Conservation (phyloP, 2,888 invertebrate genomes). For the Stratiomys singularior region DNA sequence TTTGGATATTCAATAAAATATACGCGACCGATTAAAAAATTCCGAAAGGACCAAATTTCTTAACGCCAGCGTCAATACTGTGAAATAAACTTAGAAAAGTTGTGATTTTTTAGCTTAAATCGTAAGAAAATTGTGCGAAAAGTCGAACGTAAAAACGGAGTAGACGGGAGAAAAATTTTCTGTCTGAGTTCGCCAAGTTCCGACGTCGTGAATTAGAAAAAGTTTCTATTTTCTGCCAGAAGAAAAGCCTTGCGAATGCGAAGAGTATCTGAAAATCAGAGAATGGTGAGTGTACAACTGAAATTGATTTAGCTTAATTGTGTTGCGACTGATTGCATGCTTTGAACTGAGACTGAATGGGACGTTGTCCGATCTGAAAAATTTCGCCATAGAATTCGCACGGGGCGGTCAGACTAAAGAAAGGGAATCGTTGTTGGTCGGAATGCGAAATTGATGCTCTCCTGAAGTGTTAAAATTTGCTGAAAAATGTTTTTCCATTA, state of each 20-base stretch:
- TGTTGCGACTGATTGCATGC: not conserved
- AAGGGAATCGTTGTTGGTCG: not conserved
- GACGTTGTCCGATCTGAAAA: not conserved
- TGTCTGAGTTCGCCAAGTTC: constrained; percentile 29
- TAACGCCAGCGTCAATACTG: constrained; percentile 11
- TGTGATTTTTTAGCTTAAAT: constrained; percentile 29
- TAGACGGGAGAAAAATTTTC: constrained; percentile 22
- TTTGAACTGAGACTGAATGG: not conserved
- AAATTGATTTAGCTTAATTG: constrained; percentile 31
- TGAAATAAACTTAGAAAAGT: constrained; percentile 20
- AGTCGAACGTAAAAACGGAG: constrained; percentile 10
- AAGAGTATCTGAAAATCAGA: constrained; percentile 13
- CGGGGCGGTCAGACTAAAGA: not conserved
- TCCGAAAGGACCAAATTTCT: constrained; percentile 30
- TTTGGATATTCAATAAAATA: constrained; percentile 34
- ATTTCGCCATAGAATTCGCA: constrained; percentile 37
- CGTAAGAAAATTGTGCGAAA: constrained; percentile 29
- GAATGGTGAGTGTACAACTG: constrained; percentile 37
- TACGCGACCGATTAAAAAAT: constrained; percentile 10
- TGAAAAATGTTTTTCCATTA: not conserved
- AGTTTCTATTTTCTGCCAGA: constrained; percentile 33
- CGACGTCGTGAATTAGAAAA: constrained; percentile 32
- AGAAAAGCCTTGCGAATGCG: constrained; percentile 35
- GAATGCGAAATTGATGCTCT: not conserved
- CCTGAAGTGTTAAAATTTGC: not conserved